A percentile compares a stretch with the other conserved stretches of the same genome.
These are phyloP conservation scores for pig (Sus scrofa) DNA, from an alignment of 2,113 vertebrate species.

Conservation along the genomic window DNA sequence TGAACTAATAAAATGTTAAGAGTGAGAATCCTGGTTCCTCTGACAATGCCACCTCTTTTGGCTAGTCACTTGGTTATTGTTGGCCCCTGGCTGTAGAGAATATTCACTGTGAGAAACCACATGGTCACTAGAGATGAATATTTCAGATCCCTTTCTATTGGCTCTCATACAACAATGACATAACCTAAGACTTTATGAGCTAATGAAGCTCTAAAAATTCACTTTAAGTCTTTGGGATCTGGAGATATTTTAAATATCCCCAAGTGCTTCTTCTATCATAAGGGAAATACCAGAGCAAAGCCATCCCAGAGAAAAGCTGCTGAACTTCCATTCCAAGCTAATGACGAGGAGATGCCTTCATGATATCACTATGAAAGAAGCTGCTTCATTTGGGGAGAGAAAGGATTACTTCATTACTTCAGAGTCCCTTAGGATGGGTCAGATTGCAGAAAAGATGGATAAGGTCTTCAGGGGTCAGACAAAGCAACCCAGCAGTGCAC, in stretches of 20 bases:
- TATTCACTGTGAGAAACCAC: not conserved
- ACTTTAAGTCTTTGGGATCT: slow-evolving; percentile 39
- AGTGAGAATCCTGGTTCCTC: not conserved
- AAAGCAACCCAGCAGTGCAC: not conserved
- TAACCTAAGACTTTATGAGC: slow-evolving; percentile 16
- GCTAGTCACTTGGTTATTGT: not conserved
- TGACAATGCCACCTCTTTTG: not conserved
- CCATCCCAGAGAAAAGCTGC: not conserved
- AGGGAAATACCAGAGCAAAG: not conserved
- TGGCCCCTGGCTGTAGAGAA: not conserved
- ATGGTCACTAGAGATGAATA: not conserved
- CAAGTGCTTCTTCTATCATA: not conserved
- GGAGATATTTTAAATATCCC: not conserved
- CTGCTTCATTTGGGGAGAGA: not conserved
- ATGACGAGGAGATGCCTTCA: not conserved
- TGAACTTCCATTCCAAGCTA: not conserved
- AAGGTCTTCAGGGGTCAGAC: not conserved
- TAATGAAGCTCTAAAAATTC: slow-evolving; percentile 3
- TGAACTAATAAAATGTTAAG: not conserved
- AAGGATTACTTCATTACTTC: not conserved
- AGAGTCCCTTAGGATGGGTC: not conserved
- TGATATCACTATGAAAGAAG: not conserved
- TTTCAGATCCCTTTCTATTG: not conserved
- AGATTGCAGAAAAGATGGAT: not conserved
- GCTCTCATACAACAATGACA: not conserved